Evolutionary conservation across 2,113 vertebrate genomes (phyloP).

Genomic region (Nannobrachium achirus): DNA sequence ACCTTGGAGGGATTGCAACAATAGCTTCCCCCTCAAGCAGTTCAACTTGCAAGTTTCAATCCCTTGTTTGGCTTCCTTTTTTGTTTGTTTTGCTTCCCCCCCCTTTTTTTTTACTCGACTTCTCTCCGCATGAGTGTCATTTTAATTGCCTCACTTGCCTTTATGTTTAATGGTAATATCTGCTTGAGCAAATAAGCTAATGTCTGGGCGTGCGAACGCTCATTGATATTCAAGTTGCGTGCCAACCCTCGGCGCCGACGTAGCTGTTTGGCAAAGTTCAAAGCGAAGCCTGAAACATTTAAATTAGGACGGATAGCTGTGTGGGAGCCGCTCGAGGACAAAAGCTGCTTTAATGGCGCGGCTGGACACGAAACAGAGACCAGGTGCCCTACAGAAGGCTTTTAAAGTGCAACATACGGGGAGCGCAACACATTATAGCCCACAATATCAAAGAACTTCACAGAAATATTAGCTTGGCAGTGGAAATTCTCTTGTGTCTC

Average conservation of each 20-base stretch:
- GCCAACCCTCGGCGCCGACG: background rate
- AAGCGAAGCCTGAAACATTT: constrained; percentile 35
- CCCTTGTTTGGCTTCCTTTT: constrained; percentile 27
- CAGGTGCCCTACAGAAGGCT: background rate
- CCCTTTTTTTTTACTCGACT: constrained; percentile 6
- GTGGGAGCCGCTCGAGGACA: constrained; percentile 32
- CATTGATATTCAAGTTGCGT: constrained; percentile 10
- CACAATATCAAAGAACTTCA: constrained; percentile 36
- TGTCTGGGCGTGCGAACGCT: constrained; percentile 1
- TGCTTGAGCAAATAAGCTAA: constrained; percentile 45
- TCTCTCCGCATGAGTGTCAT: constrained; percentile 8
- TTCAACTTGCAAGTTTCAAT: constrained; percentile 28
- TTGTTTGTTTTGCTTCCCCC: constrained; percentile 17
- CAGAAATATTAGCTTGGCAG: constrained; percentile 23
- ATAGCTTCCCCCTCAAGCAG: constrained; percentile 1
- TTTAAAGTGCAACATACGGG: constrained; percentile 22
- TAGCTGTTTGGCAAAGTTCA: constrained; percentile 21
- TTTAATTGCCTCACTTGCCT: constrained; percentile 38
- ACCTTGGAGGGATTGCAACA: background rate
- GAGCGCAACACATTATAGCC: constrained; percentile 19
- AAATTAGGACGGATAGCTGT: constrained; percentile 47
- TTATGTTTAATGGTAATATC: constrained; percentile 42
- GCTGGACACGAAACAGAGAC: constrained; percentile 16
- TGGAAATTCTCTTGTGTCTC: background rate
- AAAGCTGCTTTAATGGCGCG: constrained; percentile 37